These are phyloP conservation scores for Brevimyrus niger DNA, from an alignment of 2,113 vertebrate genomes.

Conservation along the genomic window DNA sequence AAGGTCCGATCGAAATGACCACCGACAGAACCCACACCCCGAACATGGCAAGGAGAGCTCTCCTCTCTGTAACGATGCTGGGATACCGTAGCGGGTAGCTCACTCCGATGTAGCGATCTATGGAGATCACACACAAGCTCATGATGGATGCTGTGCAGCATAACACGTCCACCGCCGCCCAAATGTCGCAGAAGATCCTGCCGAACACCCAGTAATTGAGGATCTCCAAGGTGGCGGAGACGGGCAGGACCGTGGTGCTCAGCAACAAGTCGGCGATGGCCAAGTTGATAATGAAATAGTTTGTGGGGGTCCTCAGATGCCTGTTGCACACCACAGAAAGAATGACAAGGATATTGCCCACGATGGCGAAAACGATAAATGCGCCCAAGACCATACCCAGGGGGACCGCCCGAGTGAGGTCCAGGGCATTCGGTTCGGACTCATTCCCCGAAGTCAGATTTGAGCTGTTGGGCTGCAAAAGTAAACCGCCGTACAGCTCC, in stretches of 20 bases:
- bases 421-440: constrained; percentile 57
- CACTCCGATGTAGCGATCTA: constrained; percentile 92
- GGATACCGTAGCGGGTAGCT: constrained; percentile 89
- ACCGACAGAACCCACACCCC: constrained; percentile 83
- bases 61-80: constrained; percentile 80
- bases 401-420: constrained; percentile 70
- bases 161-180: constrained; percentile 92
- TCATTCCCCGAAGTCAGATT: constrained; percentile 59
- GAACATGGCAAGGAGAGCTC: constrained; percentile 81
- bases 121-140: constrained; percentile 93
- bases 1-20: constrained; percentile 93
- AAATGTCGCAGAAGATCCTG: constrained; percentile 89
- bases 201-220: constrained; percentile 87
- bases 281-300: constrained; percentile 94
- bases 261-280: constrained; percentile 92
- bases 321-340: constrained; percentile 91
- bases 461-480: constrained; percentile 51
- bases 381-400: constrained; percentile 84
- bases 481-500: constrained; percentile 45
- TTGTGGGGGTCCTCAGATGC: constrained; percentile 89
- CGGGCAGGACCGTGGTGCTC: constrained; percentile 85
- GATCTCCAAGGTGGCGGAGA: constrained; percentile 85
- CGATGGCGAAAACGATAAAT: constrained; percentile 89
- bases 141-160: constrained; percentile 96
- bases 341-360: constrained; percentile 92